Conservation (phyloP, 2,797 vertebrate genomes). For the Onychomys arenicola region DNA sequence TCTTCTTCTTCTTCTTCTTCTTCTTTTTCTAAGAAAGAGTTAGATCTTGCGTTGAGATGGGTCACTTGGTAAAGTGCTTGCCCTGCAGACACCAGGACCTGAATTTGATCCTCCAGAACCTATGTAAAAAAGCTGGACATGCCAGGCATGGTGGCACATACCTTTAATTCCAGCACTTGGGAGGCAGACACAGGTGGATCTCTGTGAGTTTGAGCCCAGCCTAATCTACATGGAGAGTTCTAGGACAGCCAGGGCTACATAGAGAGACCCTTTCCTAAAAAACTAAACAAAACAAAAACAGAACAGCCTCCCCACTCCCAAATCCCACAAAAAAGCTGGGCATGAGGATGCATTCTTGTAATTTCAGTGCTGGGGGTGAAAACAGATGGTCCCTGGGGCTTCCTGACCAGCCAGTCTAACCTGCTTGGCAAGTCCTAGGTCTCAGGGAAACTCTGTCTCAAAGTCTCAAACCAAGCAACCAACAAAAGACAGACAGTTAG, state of each 20-base stretch:
- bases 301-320: neutral
- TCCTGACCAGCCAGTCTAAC: neutral
- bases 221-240: neutral
- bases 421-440: neutral
- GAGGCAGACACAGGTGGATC: too few species aligned
- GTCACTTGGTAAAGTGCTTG: neutral
- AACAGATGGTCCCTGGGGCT: neutral
- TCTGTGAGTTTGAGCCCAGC: neutral
- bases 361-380: neutral
- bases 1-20: too few species aligned
- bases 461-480: neutral
- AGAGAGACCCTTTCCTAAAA: neutral
- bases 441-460: neutral
- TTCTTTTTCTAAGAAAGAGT: neutral
- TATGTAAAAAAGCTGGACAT: neutral
- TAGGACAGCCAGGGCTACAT: neutral
- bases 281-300: neutral
- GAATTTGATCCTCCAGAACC: neutral
- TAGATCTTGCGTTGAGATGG: neutral
- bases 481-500: neutral
- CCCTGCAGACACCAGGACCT: too few species aligned
- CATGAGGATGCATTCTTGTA: neutral
- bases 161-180: neutral
- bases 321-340: neutral
- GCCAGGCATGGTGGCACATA: neutral